Percentiles rank a stretch among this genome's conserved stretches.
phyloP scores from a whole-genome alignment of 2,113 vertebrate species.

The Anarhynchus alexandrinus region DNA sequence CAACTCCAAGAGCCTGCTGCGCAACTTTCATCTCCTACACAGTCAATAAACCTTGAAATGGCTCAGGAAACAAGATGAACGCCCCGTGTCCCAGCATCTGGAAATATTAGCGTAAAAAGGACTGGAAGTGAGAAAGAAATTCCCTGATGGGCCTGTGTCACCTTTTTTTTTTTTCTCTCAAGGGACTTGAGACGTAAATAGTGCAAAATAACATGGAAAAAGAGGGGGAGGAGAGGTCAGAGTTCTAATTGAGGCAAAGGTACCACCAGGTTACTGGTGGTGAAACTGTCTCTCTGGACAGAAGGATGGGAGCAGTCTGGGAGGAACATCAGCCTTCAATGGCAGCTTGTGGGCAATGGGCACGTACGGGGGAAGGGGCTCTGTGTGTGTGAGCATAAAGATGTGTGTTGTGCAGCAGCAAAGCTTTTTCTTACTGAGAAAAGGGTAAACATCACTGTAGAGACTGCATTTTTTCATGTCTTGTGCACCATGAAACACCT shows the following conservation, averaged over 20 bases:
- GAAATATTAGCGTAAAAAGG: background rate
- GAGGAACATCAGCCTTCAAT: background rate
- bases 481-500: background rate
- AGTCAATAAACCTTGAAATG: conserved; percentile 17
- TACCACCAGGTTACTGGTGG: background rate
- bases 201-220: background rate
- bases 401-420: background rate
- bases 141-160: background rate
- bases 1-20: background rate
- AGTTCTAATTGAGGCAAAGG: background rate
- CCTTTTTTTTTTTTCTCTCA: background rate
- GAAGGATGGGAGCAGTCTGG: background rate
- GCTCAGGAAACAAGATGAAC: background rate
- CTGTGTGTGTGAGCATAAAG: background rate
- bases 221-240: background rate
- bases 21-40: background rate
- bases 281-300: background rate
- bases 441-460: background rate
- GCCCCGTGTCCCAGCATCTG: background rate
- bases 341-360: background rate
- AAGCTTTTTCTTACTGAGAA: background rate
- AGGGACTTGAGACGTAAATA: background rate
- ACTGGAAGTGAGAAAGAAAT: background rate
- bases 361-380: rapidly evolving
- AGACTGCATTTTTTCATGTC: background rate